These are phyloP conservation scores for Amazona vittata DNA, from an alignment of 2,113 vertebrate genomes.

Conservation along the genomic window DNA sequence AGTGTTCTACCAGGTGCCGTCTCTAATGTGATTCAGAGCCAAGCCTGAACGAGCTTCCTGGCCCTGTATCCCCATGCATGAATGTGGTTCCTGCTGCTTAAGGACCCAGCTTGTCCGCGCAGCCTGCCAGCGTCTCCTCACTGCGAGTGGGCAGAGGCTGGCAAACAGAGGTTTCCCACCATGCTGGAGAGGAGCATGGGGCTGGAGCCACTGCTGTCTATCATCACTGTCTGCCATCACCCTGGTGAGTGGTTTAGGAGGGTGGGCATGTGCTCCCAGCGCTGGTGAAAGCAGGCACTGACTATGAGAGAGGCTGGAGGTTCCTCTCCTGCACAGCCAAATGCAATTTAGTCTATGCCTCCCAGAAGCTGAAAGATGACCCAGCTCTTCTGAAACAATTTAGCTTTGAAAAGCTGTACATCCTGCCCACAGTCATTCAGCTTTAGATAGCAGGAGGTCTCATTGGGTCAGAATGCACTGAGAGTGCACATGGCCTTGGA, in stretches of 20 bases:
- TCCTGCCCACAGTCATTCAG: neutral
- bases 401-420: neutral
- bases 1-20: neutral
- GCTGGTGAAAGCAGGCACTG: neutral
- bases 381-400: neutral
- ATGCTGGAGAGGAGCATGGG: neutral
- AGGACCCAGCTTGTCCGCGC: neutral
- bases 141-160: neutral
- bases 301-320: neutral
- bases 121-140: neutral
- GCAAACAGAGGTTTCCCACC: neutral
- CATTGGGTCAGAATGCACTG: neutral
- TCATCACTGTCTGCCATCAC: neutral
- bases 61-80: accelerated
- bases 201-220: neutral
- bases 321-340: neutral
- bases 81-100: neutral
- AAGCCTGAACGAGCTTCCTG: neutral
- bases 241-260: neutral
- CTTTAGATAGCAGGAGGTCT: neutral
- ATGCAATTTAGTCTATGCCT: accelerated
- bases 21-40: neutral
- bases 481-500: neutral
- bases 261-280: accelerated
- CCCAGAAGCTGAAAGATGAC: neutral